These are phyloP conservation scores for Chaetogeoica ovagalla DNA, from an alignment of 2,888 invertebrate species.

Conservation along the genomic window DNA sequence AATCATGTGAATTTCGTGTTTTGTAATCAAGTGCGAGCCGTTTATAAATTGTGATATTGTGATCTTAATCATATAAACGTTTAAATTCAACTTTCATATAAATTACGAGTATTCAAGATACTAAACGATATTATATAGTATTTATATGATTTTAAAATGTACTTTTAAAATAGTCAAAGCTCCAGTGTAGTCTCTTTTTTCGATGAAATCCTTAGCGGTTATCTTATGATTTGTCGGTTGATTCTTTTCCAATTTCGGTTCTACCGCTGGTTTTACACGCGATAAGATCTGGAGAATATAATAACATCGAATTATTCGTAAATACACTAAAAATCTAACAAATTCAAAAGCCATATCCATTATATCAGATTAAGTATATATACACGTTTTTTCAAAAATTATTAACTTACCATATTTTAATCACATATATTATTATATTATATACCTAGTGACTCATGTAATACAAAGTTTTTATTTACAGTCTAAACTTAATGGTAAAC, in stretches of 20 bases:
- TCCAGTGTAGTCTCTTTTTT: constrained; percentile 90
- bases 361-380: neutral
- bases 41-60: no score
- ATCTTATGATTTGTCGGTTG: constrained; percentile 58
- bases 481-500: neutral
- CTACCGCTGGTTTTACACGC: constrained; percentile 45
- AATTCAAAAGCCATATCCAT: neutral
- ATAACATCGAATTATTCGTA: neutral
- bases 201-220: constrained; percentile 80
- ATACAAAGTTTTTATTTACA: neutral
- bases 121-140: no score
- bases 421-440: neutral
- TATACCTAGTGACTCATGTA: neutral
- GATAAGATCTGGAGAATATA: constrained; percentile 29
- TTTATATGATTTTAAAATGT: constrained; percentile 56
- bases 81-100: no score
- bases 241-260: constrained; percentile 31
- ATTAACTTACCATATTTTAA: constrained; percentile 21
- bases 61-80: no score
- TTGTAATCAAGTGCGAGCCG: no score
- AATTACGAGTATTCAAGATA: no score
- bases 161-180: constrained; percentile 92
- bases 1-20: no score
- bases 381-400: neutral
- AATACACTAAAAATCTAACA: neutral